phyloP scores from a whole-genome alignment of 35 echinoderm and acorn worm genomes.

The Stichopus chloronotus region DNA sequence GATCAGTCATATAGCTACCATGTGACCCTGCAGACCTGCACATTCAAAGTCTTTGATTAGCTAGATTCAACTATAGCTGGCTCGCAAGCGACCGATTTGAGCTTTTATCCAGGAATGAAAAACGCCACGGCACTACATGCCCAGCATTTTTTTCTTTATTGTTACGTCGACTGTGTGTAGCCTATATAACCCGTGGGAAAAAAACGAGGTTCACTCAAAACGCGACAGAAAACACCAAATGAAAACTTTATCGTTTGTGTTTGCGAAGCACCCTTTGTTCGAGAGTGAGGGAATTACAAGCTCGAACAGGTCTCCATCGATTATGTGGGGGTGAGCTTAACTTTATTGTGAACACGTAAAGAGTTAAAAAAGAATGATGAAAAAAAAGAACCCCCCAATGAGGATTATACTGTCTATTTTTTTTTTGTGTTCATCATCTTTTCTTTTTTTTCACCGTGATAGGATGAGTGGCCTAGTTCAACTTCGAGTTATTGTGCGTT shows the following conservation, averaged over 20 bases:
- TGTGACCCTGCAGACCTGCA: no score
- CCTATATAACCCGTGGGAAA: slow-evolving; percentile 12
- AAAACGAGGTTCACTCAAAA: not conserved
- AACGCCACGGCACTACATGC: no score
- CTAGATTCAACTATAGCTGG: no score
- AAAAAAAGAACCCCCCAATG: no score
- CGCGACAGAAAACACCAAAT: not conserved
- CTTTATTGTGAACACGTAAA: not conserved
- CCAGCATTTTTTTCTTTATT: no score
- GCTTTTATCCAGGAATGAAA: no score
- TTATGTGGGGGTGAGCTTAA: slow-evolving; percentile 7
- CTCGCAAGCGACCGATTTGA: no score
- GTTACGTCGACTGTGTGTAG: no score
- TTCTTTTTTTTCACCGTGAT: not conserved
- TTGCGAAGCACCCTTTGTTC: not conserved
- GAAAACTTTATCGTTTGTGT: slow-evolving; percentile 12
- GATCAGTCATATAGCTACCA: no score
- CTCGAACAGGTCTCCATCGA: not conserved
- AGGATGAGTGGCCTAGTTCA: not conserved
- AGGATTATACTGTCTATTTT: no score
- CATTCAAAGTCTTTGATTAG: no score
- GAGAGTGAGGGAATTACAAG: slow-evolving; percentile 8
- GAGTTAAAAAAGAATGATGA: not conserved
- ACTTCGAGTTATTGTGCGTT: not conserved
- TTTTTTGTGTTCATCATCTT: no score